A percentile compares a stretch with the other conserved stretches of the same genome.
phyloP scores from a whole-genome alignment of 2,113 vertebrate species.

The Cisticola juncidis region DNA sequence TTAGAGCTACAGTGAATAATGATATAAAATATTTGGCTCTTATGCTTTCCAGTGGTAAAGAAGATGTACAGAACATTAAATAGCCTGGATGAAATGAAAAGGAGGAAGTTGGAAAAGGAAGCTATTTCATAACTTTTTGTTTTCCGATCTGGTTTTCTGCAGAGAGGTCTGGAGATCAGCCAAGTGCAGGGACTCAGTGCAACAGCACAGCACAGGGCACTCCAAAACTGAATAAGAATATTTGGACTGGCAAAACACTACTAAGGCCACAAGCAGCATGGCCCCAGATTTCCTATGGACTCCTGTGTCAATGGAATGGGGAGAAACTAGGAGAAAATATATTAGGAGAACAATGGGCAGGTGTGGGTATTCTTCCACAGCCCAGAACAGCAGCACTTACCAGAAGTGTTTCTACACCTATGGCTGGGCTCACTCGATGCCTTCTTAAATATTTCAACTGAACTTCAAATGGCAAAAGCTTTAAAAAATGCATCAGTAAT shows the following conservation, averaged over 20 bases:
- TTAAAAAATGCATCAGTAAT: background rate
- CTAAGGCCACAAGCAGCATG: background rate
- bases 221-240: background rate
- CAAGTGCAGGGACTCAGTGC: background rate
- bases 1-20: background rate
- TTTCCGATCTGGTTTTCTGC: background rate
- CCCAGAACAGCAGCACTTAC: background rate
- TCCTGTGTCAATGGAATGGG: background rate
- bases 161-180: background rate
- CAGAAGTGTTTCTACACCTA: background rate
- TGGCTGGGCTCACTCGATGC: background rate
- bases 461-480: background rate
- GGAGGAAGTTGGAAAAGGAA: background rate
- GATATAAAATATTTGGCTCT: background rate
- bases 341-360: fast-evolving
- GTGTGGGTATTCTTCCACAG: background rate
- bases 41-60: background rate
- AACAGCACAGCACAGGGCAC: background rate
- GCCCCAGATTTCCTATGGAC: background rate
- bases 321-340: background rate
- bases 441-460: background rate
- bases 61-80: background rate
- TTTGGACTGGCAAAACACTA: background rate
- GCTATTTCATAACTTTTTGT: background rate
- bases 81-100: background rate